Conservation (phyloP, 2,113 vertebrate species). For the Pseudonaja textilis region DNA sequence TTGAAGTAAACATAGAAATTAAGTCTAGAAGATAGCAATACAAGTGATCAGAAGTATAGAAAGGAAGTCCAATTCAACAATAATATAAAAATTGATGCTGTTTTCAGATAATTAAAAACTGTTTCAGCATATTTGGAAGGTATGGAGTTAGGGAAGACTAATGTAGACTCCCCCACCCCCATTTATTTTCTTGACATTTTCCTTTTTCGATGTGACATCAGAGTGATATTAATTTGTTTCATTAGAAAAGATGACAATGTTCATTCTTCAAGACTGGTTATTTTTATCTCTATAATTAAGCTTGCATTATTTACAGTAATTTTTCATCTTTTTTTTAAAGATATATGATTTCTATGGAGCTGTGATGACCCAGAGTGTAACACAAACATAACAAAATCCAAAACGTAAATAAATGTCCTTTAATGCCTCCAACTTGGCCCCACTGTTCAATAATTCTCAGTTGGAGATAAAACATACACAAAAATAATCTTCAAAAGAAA, state of each 20-base stretch:
- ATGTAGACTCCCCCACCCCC: background rate
- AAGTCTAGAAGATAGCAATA: background rate
- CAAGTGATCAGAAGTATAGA: background rate
- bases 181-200: background rate
- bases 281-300: slow-evolving; percentile 25
- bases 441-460: too few relatives aligned
- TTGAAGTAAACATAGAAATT: background rate
- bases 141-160: background rate
- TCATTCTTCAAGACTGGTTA: background rate
- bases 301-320: background rate
- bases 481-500: too few relatives aligned
- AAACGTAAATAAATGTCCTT: too few relatives aligned
- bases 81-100: background rate
- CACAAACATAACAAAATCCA: too few relatives aligned
- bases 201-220: background rate
- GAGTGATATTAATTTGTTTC: background rate
- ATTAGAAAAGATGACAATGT: background rate
- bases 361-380: too few relatives aligned
- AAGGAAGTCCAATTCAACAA: background rate
- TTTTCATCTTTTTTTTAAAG: slow-evolving; percentile 1
- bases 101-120: background rate
- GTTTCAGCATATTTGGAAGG: background rate
- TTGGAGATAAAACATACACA: too few relatives aligned
- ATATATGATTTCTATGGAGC: background rate
- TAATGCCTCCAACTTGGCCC: too few relatives aligned